phyloP scores from a whole-genome alignment of 2,797 vertebrate species.

The Pseudochirops corinnae region DNA sequence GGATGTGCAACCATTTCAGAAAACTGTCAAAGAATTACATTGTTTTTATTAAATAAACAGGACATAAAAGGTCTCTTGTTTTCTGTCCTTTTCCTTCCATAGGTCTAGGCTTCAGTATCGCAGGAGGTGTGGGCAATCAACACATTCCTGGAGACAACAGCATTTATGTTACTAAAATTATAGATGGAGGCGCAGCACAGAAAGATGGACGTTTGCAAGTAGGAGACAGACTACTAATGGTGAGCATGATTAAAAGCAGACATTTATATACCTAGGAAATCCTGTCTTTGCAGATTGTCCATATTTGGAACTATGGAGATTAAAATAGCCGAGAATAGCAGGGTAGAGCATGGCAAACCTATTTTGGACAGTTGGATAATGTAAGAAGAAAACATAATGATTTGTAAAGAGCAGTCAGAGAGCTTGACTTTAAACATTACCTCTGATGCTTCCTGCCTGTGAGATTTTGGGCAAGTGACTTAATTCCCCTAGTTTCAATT shows the following conservation, averaged over 20 bases:
- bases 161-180: constrained; percentile 98
- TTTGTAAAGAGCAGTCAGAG: neutral
- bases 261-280: neutral
- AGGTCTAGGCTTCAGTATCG: constrained; percentile 98
- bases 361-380: neutral
- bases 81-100: constrained; percentile 31
- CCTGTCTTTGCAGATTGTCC: neutral
- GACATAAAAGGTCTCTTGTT: constrained; percentile 41
- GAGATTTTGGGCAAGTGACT: neutral
- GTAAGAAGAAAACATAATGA: neutral
- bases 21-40: neutral
- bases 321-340: neutral
- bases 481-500: neutral
- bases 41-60: constrained; percentile 20
- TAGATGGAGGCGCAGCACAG: constrained; percentile 96
- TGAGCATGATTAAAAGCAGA: constrained; percentile 78
- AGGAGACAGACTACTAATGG: constrained; percentile 96
- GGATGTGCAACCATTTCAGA: neutral
- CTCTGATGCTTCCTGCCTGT: neutral
- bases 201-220: constrained; percentile 95
- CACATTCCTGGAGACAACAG: constrained; percentile 99
- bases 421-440: neutral
- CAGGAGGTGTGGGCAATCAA: constrained; percentile 97
- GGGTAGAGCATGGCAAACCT: neutral
- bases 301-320: neutral